These are phyloP conservation scores for Reticulitermes lucifugus DNA, from an alignment of 2,888 invertebrate genomes.

Conservation along the genomic window DNA sequence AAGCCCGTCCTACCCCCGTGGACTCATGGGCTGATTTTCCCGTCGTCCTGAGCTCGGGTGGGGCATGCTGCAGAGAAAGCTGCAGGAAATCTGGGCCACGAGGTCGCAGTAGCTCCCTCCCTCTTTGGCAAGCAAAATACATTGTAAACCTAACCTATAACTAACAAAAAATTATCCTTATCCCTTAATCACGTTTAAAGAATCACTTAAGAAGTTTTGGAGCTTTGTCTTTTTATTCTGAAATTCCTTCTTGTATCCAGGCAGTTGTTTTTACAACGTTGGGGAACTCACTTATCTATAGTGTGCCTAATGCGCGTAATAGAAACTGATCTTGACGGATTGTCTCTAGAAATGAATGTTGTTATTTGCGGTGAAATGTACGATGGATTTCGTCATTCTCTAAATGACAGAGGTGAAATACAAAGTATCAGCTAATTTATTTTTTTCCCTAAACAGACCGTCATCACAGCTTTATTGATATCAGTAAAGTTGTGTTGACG, in stretches of 20 bases:
- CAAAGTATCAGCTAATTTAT: too few relatives aligned
- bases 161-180: not conserved
- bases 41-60: not conserved
- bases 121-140: not conserved
- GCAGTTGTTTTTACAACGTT: not conserved
- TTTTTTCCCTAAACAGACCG: too few relatives aligned
- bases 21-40: not conserved
- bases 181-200: not conserved
- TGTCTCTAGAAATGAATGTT: too few relatives aligned
- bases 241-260: not conserved
- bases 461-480: too few relatives aligned
- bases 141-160: not conserved
- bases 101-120: not conserved
- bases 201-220: not conserved
- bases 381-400: too few relatives aligned
- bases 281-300: not conserved
- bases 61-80: not conserved
- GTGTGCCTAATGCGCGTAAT: not conserved
- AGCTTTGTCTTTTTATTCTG: not conserved
- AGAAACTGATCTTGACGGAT: too few relatives aligned
- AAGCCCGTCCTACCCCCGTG: not conserved
- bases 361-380: too few relatives aligned
- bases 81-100: slow-evolving; percentile 7
- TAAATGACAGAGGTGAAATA: too few relatives aligned
- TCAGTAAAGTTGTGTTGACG: too few relatives aligned